Evolutionary conservation across 2,113 vertebrate species (phyloP).

Genomic region (Mohoua ochrocephala): DNA sequence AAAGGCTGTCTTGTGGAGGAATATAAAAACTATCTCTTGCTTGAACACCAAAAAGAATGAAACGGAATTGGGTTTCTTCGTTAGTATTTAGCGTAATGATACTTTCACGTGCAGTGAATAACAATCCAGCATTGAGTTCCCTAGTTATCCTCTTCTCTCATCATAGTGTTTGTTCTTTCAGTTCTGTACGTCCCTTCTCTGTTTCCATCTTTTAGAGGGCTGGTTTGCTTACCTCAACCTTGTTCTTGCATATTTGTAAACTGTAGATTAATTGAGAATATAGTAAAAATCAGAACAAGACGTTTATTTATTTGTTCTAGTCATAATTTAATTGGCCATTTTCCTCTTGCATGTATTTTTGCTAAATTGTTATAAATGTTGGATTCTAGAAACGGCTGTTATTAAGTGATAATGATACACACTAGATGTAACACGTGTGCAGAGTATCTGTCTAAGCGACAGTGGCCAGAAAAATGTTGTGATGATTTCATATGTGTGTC

Average conservation of each 20-base stretch:
- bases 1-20: background rate
- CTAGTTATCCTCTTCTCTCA: background rate
- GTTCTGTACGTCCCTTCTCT: background rate
- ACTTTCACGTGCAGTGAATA: accelerated
- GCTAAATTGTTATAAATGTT: background rate
- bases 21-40: accelerated
- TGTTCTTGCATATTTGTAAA: background rate
- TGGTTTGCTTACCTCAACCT: background rate
- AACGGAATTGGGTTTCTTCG: background rate
- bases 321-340: background rate
- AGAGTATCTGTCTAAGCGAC: background rate
- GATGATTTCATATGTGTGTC: background rate
- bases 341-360: background rate
- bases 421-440: background rate
- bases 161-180: background rate
- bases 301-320: background rate
- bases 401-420: background rate
- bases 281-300: background rate
- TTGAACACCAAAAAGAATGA: accelerated
- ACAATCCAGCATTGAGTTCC: accelerated
- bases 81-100: background rate
- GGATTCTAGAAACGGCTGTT: background rate
- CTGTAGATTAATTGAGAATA: background rate
- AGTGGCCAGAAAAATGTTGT: background rate
- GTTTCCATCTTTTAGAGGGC: background rate